A percentile compares a stretch with the other conserved stretches of the same genome.
These are phyloP conservation scores for Brachionus paranguensis DNA, from an alignment of 1,140 invertebrate species.

Conservation along the genomic window DNA sequence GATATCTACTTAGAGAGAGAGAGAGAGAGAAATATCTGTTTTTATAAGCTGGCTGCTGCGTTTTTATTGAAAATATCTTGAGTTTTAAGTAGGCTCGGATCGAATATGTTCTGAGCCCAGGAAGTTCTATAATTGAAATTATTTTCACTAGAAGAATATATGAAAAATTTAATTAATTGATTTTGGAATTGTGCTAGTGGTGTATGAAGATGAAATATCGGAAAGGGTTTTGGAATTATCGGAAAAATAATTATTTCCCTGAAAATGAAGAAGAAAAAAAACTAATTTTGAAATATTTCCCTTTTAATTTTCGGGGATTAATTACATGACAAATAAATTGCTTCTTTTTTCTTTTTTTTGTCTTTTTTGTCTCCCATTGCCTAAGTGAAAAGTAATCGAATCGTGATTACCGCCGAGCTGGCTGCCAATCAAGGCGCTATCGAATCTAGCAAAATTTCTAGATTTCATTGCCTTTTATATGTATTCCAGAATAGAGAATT, in stretches of 20 bases:
- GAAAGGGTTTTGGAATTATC: conserved; percentile 6
- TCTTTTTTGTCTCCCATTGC: not conserved
- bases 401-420: not conserved
- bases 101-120: not conserved
- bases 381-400: not conserved
- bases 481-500: not conserved
- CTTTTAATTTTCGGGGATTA: not conserved
- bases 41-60: not conserved
- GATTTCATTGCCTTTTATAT: conserved; percentile 1
- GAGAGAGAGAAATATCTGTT: not conserved
- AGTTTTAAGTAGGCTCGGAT: not conserved
- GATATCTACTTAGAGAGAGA: not conserved
- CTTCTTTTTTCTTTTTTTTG: not conserved
- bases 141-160: not conserved
- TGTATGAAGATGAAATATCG: conserved; percentile 2
- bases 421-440: not conserved
- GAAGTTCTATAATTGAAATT: conserved; percentile 20
- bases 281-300: not conserved
- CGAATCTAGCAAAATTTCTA: not conserved
- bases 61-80: not conserved
- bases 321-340: conserved; percentile 33
- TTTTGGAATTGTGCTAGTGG: conserved; percentile 1
- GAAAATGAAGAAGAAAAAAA: not conserved
- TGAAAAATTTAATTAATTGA: conserved; percentile 28
- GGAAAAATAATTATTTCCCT: conserved; percentile 27